Evolutionary conservation across 1,140 invertebrate species (phyloP).

Genomic region (Meloidogyne floridensis): DNA sequence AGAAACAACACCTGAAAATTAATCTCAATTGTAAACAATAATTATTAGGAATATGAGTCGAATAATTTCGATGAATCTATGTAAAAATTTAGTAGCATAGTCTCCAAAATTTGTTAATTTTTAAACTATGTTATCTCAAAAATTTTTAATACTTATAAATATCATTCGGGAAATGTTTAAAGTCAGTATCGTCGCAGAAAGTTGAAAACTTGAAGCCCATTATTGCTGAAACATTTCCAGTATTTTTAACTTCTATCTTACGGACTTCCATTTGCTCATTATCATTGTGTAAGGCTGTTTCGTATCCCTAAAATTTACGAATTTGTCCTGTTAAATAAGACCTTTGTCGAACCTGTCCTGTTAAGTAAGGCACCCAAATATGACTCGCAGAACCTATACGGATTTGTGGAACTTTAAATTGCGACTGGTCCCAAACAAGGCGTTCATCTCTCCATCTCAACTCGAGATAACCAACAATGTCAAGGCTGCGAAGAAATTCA

Average conservation of each 20-base stretch:
- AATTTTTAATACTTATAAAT: conserved; percentile 56
- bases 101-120: no score
- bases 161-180: conserved; percentile 61
- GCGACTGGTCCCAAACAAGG: conserved; percentile 53
- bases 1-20: conserved; percentile 55
- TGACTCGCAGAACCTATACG: conserved; percentile 57
- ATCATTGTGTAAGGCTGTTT: conserved; percentile 58
- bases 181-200: conserved; percentile 64
- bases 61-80: no score
- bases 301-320: conserved; percentile 11
- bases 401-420: conserved; percentile 60
- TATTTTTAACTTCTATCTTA: conserved; percentile 49
- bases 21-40: neutral
- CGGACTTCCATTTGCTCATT: conserved; percentile 60
- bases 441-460: conserved; percentile 59
- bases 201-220: conserved; percentile 59
- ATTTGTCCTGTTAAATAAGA: neutral
- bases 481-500: conserved; percentile 62
- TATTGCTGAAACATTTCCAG: conserved; percentile 60
- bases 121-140: neutral
- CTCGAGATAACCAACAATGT: conserved; percentile 62
- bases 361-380: conserved; percentile 59
- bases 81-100: no score
- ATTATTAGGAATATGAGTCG: neutral
- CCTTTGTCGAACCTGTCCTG: conserved; percentile 36